phyloP scores from a whole-genome alignment of 2,888 invertebrate genomes.

The Xylota segnis region DNA sequence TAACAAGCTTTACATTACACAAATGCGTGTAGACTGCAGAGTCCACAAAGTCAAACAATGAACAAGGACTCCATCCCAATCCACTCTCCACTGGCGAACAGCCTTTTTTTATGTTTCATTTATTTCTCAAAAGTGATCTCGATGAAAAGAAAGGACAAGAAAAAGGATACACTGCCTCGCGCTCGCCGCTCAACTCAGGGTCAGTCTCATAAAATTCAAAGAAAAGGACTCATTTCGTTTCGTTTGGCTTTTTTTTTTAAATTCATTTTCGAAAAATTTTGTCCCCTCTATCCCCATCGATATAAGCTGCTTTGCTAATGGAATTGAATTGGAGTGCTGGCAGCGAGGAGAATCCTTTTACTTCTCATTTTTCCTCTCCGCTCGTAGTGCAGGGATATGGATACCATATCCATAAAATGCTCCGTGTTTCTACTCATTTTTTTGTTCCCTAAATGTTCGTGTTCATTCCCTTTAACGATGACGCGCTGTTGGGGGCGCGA shows the following conservation, averaged over 20 bases:
- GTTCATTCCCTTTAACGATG: slow-evolving; percentile 45
- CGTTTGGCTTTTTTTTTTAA: slow-evolving; percentile 16
- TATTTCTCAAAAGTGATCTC: slow-evolving; percentile 60
- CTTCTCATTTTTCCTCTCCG: slow-evolving; percentile 10
- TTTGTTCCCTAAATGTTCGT: slow-evolving; percentile 43
- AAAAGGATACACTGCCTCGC: slow-evolving; percentile 9
- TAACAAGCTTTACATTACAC: slow-evolving; percentile 7
- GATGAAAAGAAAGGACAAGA: background rate
- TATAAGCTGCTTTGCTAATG: slow-evolving; percentile 53
- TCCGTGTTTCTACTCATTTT: slow-evolving; percentile 5
- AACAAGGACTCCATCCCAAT: slow-evolving; percentile 49
- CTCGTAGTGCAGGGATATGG: slow-evolving; percentile 21
- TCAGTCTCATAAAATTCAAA: slow-evolving; percentile 47
- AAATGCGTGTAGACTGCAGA: slow-evolving; percentile 36
- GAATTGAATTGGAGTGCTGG: slow-evolving; percentile 59
- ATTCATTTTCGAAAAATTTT: slow-evolving; percentile 22
- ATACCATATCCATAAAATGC: slow-evolving; percentile 54
- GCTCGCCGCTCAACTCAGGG: slow-evolving; percentile 34
- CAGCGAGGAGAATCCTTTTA: slow-evolving; percentile 4
- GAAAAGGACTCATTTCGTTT: slow-evolving; percentile 10
- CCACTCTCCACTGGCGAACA: slow-evolving; percentile 24
- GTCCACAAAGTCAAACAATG: slow-evolving; percentile 71
- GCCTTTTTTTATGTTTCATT: slow-evolving; percentile 59
- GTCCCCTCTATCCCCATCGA: slow-evolving; percentile 23
- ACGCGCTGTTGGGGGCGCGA: slow-evolving; percentile 3